Evolutionary conservation across 2,113 vertebrate genomes (phyloP), one percentile per base, ranked within the genome.

Genomic region (Trematocara zebra): DNA sequence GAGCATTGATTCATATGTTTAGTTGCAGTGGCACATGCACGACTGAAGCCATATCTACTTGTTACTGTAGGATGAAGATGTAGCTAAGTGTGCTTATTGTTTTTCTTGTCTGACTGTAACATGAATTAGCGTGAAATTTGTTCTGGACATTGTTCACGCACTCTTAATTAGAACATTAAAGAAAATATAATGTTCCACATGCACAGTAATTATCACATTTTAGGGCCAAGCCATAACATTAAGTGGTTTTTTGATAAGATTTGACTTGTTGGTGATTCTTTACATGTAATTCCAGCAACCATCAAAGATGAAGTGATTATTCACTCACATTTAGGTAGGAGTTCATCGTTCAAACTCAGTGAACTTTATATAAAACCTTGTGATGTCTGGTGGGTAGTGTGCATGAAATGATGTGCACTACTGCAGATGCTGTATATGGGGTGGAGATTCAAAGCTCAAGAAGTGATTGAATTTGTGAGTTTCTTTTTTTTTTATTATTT

Each of bases 141-240:
- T 72, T 15, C 64, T 72, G 14, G 5, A 44, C 12, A 4, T 44
- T 72, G 1, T 44, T 72, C 1, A 3, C 0, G 5, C 31, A 69
- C 37, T 26, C 12, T 17, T 72, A 72, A 4, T 44, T 44, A 15
- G 14, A 14, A 67, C n/a, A 67, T 67, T 67, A 67, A 67, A 40
- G 20, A 0, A 72, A 0, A 44, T 15, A 26, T 44, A 1, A 26
- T 0, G 67, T 15, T 72, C 12, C 67, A 74, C 40, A 5, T 74
- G 2, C 1, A 26, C 40, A 44, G 23, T 6, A 0, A 35, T n/a
- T 11, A n/a, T 37, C 10, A 64, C 17, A 44, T 69, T 69, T 69
- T 69, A 12, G n/a, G 12, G 3, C 37, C 11, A 69, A 44, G 12
- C 0, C 37, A 26, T 26, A 42, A 72, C 8, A 72, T 4, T 1